These are phyloP conservation scores for Contarinia nasturtii DNA, from an alignment of 1,140 invertebrate species.

Conservation along the genomic window DNA sequence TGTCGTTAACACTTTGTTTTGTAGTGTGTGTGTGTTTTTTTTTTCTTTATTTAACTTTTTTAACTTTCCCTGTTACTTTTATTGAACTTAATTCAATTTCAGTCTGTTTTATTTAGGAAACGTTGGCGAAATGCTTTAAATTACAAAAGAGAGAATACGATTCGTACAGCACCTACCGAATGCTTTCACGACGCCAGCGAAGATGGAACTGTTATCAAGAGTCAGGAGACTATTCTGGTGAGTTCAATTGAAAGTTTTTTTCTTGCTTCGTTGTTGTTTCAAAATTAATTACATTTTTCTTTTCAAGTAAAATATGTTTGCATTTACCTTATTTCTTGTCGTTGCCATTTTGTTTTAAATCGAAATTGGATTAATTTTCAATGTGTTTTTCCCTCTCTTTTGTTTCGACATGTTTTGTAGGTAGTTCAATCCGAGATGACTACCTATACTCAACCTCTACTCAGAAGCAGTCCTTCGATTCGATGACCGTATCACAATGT, in stretches of 20 bases:
- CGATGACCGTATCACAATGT: background rate
- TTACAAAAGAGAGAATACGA: slow-evolving; percentile 7
- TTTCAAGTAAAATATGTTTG: too few relatives aligned
- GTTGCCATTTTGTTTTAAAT: too few relatives aligned
- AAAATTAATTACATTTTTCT: too few relatives aligned
- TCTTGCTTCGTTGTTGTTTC: too few relatives aligned
- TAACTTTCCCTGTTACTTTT: background rate
- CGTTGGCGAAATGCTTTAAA: slow-evolving; percentile 2
- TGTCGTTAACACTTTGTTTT: too few relatives aligned
- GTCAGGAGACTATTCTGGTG: slow-evolving; percentile 12
- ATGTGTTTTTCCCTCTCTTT: too few relatives aligned
- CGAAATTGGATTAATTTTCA: too few relatives aligned
- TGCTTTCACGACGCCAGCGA: slow-evolving; percentile 13
- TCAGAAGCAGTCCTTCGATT: slow-evolving; percentile 1
- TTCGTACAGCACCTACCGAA: slow-evolving; percentile 12
- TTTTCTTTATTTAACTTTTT: background rate
- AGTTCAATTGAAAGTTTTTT: background rate
- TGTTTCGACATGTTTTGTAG: background rate
- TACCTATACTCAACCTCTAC: slow-evolving; percentile 1
- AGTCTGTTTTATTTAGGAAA: slow-evolving; percentile 21
- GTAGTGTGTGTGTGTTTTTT: too few relatives aligned
- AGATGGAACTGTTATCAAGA: slow-evolving; percentile 12
- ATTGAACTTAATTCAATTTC: slow-evolving; percentile 4
- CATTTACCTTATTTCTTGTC: too few relatives aligned
- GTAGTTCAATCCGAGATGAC: slow-evolving; percentile 1